A percentile compares a stretch with the other conserved stretches of the same genome.
These are phyloP conservation scores for Volucella inanis DNA, from an alignment of 2,888 invertebrate genomes.

Conservation along the genomic window DNA sequence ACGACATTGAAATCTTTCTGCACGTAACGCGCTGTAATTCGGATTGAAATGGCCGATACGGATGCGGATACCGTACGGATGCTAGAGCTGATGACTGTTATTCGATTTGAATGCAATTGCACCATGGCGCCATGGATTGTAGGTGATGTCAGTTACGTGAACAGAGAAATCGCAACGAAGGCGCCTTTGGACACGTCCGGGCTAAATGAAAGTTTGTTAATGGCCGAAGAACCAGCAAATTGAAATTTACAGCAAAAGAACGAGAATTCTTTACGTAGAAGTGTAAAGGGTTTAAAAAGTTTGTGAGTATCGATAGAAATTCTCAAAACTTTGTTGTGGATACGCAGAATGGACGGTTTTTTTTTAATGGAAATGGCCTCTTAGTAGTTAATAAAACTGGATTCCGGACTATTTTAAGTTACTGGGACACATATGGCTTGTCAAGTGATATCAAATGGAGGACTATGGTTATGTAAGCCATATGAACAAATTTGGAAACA, in stretches of 20 bases:
- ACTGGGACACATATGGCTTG: too few species aligned
- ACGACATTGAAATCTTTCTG: constrained; percentile 51
- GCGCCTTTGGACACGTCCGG: constrained; percentile 60
- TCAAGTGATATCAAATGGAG: too few species aligned
- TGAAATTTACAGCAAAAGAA: constrained; percentile 63
- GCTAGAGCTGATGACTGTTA: constrained; percentile 22
- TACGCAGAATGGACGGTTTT: too few species aligned
- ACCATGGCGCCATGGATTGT: constrained; percentile 35
- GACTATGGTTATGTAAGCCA: too few species aligned
- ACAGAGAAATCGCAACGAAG: constrained; percentile 38
- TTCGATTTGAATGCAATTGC: constrained; percentile 60
- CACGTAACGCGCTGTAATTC: constrained; percentile 66
- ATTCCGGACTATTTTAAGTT: too few species aligned
- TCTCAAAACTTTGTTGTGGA: not conserved
- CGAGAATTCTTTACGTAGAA: not conserved
- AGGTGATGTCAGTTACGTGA: constrained; percentile 59
- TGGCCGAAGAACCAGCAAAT: constrained; percentile 57
- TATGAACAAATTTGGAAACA: too few species aligned
- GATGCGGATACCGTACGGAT: constrained; percentile 5
- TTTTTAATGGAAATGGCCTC: too few species aligned
- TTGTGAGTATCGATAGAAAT: not conserved
- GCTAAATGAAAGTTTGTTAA: constrained; percentile 67
- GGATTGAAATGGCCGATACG: constrained; percentile 47
- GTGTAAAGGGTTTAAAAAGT: not conserved
- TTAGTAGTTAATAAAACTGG: too few species aligned